These are phyloP conservation scores for Anticlea derivata DNA, from an alignment of 2,888 invertebrate genomes.

Conservation along the genomic window DNA sequence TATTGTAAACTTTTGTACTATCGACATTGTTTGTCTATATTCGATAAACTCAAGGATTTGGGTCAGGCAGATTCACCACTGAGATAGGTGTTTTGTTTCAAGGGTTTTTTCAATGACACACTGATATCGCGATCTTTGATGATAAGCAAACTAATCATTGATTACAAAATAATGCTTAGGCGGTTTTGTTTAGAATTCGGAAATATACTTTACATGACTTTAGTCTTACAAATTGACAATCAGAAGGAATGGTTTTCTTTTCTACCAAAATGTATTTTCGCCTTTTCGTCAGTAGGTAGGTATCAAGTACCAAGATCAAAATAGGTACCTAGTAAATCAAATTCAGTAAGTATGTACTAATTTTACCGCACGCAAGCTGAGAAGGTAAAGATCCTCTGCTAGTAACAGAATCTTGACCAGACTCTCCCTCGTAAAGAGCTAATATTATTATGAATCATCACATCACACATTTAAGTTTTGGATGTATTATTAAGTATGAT, in stretches of 20 bases:
- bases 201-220: no score
- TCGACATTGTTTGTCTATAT: constrained; percentile 49
- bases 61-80: constrained; percentile 69
- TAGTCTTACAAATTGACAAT: no score
- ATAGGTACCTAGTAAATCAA: no score
- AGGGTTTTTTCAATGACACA: constrained; percentile 64
- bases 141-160: constrained; percentile 15
- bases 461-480: not conserved
- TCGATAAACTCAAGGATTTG: constrained; percentile 77
- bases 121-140: constrained; percentile 19
- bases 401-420: constrained; percentile 10
- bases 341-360: no score
- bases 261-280: no score
- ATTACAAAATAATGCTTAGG: constrained; percentile 10
- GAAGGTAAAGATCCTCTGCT: not conserved
- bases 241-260: no score
- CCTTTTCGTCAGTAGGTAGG: no score
- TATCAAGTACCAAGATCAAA: no score
- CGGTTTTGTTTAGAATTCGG: no score
- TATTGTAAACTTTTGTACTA: constrained; percentile 46
- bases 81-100: constrained; percentile 61
- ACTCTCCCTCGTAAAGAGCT: constrained; percentile 5
- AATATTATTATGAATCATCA: constrained; percentile 1
- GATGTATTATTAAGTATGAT: constrained; percentile 1
- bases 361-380: no score